Evolutionary conservation across 1,140 invertebrate species (phyloP), one percentile per base, ranked within the genome.

Genomic region (Arctopsyche grandis): DNA sequence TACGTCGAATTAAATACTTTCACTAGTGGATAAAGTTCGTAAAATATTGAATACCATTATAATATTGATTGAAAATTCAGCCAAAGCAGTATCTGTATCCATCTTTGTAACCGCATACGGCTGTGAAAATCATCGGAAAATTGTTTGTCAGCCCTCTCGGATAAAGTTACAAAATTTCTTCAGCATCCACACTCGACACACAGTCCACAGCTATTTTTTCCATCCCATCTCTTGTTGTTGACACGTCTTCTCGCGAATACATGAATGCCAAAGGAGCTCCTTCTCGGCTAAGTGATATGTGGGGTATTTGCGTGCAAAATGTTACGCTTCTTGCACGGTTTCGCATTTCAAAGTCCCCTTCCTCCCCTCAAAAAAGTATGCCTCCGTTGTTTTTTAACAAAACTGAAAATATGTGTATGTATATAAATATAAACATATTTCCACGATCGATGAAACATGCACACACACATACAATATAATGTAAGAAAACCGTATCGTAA

Each of bases 301-400:
- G 74, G 74, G 74, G 26, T 76, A 76, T 76, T 76, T 63, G 74
- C 48, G 58, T 76, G 46, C 48, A 38, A 76, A 76, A 76, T 76
- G 74, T 76, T 60, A 63, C 52, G 56, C 56, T 76, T 76, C 24
- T 76, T 22, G 38, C 63, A 3, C 56, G 74, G 56, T 76, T 63
- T 76, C 24, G 46, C 74, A 56, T 76, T 76, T 76, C 74, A 76
- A 74, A 73, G 69, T 14, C n/a, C n/a, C n/a, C n/a, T 44, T 1
- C 38, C 0, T 12, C 48, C 12, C 48, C 12, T 1, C 3, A 52
- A 52, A 5, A 52, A 14, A 52, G 48, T 16, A 16, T 10, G 48
- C 12, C 12, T 52, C 16, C 48, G 48, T 16, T 52, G 12, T 52
- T 52, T 14, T 52, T 52, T 52, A 14, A 14, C 48, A 16, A 12